phyloP scores from a whole-genome alignment of 1,140 invertebrate species.

The Ectropis grisescens region DNA sequence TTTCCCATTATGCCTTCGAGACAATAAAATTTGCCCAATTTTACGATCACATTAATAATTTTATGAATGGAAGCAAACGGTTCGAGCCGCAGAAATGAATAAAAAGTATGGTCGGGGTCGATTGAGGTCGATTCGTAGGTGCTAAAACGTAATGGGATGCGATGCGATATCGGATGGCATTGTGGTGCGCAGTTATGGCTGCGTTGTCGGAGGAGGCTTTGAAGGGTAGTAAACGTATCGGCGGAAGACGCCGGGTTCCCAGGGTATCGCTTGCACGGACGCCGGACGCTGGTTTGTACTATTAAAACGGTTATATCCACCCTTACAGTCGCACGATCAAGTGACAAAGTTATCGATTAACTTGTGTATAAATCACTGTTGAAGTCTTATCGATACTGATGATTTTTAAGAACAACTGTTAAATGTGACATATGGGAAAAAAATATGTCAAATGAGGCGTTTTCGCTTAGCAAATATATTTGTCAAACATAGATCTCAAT shows the following conservation, averaged over 20 bases:
- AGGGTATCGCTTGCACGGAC: conserved; percentile 51
- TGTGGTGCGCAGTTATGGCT: conserved; percentile 8
- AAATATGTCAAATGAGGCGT: no score
- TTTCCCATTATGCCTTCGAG: conserved; percentile 68
- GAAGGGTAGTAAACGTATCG: conserved; percentile 15
- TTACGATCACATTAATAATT: conserved; percentile 70
- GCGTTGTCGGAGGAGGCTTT: conserved; percentile 16
- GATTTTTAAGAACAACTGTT: no score
- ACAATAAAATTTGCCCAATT: conserved; percentile 70
- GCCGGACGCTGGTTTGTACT: conserved; percentile 30
- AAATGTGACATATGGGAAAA: no score
- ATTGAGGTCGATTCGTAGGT: conserved; percentile 45
- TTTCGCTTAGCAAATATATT: no score
- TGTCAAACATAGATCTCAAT: no score
- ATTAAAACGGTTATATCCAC: no score
- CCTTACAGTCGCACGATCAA: conserved; percentile 1
- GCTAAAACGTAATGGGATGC: conserved; percentile 42
- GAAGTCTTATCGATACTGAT: no score
- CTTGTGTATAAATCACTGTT: no score
- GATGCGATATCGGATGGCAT: conserved; percentile 14
- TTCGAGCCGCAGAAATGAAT: conserved; percentile 53
- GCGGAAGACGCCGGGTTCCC: conserved; percentile 50
- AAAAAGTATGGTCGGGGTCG: conserved; percentile 36
- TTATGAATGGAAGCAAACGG: conserved; percentile 66
- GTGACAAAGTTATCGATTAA: conserved; percentile 7